Percentiles rank a stretch among this genome's conserved stretches.
Evolutionary conservation across 2,797 vertebrate species (phyloP).

Genomic region (Jordanella pulchra): DNA sequence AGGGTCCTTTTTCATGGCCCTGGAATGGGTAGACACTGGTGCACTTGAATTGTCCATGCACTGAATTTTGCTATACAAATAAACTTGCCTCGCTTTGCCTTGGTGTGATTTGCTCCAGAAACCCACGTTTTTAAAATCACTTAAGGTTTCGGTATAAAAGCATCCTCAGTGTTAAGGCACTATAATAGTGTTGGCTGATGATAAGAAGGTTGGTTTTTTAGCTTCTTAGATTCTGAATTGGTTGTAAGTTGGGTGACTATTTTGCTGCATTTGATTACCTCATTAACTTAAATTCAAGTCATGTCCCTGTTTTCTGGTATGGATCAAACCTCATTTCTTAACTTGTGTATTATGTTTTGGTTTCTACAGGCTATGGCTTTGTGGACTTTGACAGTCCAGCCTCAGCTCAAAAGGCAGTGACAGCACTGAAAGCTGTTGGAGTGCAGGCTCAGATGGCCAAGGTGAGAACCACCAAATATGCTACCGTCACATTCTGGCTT

Average conservation of each 20-base stretch:
- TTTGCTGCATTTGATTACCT: neutral
- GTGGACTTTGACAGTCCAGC: conserved; percentile 90
- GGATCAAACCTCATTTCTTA: conserved; percentile 28
- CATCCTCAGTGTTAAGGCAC: neutral
- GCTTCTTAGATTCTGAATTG: neutral
- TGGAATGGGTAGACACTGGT: too few species aligned
- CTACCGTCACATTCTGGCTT: conserved; percentile 2
- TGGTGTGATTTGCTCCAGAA: too few species aligned
- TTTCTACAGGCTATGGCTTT: conserved; percentile 86
- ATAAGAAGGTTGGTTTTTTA: neutral
- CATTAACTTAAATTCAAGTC: conserved; percentile 19
- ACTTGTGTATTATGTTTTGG: conserved; percentile 24
- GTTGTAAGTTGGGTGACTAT: neutral
- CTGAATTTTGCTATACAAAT: too few species aligned
- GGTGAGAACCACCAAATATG: conserved; percentile 66
- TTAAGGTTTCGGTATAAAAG: too few species aligned
- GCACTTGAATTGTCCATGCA: too few species aligned
- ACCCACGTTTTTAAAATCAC: too few species aligned
- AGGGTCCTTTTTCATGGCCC: too few species aligned
- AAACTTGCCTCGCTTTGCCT: too few species aligned
- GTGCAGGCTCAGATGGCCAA: conserved; percentile 94
- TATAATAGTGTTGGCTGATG: neutral
- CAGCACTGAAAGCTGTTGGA: conserved; percentile 86
- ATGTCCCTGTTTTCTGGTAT: conserved; percentile 5
- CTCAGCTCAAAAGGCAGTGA: conserved; percentile 88